Conservation (phyloP, 2,113 vertebrate species). For the Dipodomys stephensi region DNA sequence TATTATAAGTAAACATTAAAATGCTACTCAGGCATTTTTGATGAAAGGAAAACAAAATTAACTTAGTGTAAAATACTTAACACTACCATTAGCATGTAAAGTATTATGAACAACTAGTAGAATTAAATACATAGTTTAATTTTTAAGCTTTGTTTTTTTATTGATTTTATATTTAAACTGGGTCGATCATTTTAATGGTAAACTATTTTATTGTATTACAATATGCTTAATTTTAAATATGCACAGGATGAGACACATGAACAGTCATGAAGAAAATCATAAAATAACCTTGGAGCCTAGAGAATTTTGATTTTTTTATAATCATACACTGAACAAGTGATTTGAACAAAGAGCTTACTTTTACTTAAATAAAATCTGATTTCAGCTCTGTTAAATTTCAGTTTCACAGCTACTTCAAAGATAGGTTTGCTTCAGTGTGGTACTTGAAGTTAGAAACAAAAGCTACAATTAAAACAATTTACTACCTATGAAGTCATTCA, state of each 20-base stretch:
- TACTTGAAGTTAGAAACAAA: conserved; percentile 4
- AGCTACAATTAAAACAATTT: background rate
- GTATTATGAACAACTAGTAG: background rate
- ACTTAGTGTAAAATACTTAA: background rate
- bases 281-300: background rate
- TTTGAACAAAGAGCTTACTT: background rate
- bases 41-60: background rate
- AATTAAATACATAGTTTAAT: background rate
- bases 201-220: background rate
- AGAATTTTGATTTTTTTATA: background rate
- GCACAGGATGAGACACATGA: background rate
- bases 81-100: background rate
- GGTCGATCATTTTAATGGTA: background rate
- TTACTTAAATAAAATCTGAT: conserved; percentile 39
- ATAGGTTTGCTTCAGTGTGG: background rate
- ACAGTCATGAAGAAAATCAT: background rate
- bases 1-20: background rate
- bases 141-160: background rate
- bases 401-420: conserved; percentile 41
- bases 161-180: background rate
- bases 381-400: conserved; percentile 28
- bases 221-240: background rate
- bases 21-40: background rate
- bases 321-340: background rate
- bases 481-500: conserved; percentile 47